Percentiles rank a stretch among this genome's conserved stretches.
Conservation (phyloP, 2,888 invertebrate genomes). For the Drosophila nigritarsus region DNA sequence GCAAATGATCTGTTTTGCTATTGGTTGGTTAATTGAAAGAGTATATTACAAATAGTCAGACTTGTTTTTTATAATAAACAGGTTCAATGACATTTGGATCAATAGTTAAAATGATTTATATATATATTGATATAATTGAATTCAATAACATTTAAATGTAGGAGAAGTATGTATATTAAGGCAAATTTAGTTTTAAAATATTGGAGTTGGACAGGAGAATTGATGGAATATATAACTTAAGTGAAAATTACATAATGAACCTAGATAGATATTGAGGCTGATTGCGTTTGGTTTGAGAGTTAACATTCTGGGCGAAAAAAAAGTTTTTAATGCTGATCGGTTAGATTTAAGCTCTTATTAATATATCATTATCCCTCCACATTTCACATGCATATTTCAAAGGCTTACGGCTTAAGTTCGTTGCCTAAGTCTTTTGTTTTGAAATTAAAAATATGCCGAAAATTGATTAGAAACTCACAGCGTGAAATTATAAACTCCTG, state of each 20-base stretch:
- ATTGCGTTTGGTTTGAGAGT: background rate
- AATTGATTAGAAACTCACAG: no score
- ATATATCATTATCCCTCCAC: background rate
- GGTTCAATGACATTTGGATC: background rate
- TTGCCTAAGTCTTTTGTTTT: slow-evolving; percentile 50
- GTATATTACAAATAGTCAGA: no score
- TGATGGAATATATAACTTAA: background rate
- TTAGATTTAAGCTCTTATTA: background rate
- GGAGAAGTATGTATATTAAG: background rate
- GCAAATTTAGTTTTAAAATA: background rate
- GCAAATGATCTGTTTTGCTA: background rate
- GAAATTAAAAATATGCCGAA: background rate
- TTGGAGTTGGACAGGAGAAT: background rate
- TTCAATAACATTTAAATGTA: background rate
- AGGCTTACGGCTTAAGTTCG: slow-evolving; percentile 29
- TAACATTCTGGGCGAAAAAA: background rate
- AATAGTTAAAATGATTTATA: background rate
- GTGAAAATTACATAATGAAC: background rate
- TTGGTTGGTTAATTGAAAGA: background rate
- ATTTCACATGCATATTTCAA: no score
- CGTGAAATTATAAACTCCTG: background rate
- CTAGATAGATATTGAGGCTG: background rate
- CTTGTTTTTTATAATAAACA: no score
- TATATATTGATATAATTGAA: background rate
- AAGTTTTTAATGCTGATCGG: background rate